Base-by-base conservation (phyloP, 2,113 vertebrate species). In the Spheniscus mendiculus region DNA sequence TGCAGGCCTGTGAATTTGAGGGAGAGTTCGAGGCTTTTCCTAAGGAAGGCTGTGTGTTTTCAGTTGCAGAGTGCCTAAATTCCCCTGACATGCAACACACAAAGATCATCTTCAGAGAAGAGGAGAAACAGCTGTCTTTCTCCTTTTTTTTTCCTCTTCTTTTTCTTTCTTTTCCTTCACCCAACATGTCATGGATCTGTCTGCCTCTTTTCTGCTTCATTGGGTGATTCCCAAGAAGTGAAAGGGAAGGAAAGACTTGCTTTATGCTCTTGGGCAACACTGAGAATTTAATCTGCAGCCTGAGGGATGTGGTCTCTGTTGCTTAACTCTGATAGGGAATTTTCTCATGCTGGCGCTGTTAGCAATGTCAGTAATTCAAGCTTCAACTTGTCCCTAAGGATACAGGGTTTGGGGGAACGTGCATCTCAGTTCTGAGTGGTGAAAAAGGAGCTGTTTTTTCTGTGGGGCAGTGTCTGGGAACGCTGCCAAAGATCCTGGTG, bases 171-270 rank as follows among this genome's bases (percentile, higher is more conserved):
- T 81, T 38, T 74, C 15, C 7, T 76, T 47, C 13, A 30, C 40
- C 7, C 26, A 40, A 3, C 1, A 0, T 32, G 59, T 36, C 55
- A 8, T 23, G 19, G 63, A 77, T 65, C 50, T 4, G 1, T 25
- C 49, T 18, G 18, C n/a, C 67, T 89, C 26, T 58, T 53, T 52
- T 40, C 65, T 72, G 55, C 79, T 78, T 69, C 3, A 0, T 93
- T 84, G 71, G 47, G 69, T 42, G 82, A 69, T 65, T 86, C 58
- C 49, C 20, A 29, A 27, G 66, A 83, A 82, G 50, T 11, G 6
- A 49, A 66, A n/a, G 40, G 40, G 25, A 74, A 21, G 61, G 18
- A 38, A 66, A 53, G 16, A 9, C 38, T 81, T 59, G 15, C 30
- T 76, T 79, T 83, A 16, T 47, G 14, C 42, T 42, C 42, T 42